phyloP scores from a whole-genome alignment of 2,888 invertebrate species.

The Eilema sororculum region DNA sequence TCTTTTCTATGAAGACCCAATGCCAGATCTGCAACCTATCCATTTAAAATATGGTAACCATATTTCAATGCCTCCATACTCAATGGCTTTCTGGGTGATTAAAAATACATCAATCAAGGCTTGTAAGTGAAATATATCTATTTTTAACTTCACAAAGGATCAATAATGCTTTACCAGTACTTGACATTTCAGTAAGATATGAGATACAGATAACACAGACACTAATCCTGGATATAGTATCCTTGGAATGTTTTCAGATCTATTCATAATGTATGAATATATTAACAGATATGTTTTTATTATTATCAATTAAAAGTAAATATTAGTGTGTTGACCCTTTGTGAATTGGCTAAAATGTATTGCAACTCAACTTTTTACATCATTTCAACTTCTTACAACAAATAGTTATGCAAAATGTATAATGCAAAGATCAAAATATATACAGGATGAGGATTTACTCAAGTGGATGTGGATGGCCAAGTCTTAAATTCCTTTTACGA shows the following conservation, averaged over 20 bases:
- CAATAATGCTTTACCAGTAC: conserved; percentile 15
- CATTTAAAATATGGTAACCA: conserved; percentile 76
- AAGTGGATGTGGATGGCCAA: no score
- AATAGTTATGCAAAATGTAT: neutral
- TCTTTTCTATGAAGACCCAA: conserved; percentile 80
- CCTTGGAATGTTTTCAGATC: neutral
- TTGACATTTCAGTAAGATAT: conserved; percentile 44
- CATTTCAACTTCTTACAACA: neutral
- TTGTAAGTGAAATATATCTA: conserved; percentile 56
- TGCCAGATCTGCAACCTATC: conserved; percentile 86
- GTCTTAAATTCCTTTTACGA: no score
- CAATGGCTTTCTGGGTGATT: conserved; percentile 89
- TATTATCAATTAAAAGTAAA: neutral
- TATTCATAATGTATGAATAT: neutral
- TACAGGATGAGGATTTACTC: neutral
- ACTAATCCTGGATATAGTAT: neutral
- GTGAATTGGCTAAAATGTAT: neutral
- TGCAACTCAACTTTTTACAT: no score
- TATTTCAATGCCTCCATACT: conserved; percentile 88
- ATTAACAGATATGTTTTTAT: neutral
- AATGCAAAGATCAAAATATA: no score
- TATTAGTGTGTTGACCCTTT: neutral
- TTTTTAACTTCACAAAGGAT: neutral
- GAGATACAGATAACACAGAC: neutral
- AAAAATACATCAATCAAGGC: conserved; percentile 79